Base-by-base conservation (phyloP, 2,113 vertebrate species). In the Brienomyrus longianalis region DNA sequence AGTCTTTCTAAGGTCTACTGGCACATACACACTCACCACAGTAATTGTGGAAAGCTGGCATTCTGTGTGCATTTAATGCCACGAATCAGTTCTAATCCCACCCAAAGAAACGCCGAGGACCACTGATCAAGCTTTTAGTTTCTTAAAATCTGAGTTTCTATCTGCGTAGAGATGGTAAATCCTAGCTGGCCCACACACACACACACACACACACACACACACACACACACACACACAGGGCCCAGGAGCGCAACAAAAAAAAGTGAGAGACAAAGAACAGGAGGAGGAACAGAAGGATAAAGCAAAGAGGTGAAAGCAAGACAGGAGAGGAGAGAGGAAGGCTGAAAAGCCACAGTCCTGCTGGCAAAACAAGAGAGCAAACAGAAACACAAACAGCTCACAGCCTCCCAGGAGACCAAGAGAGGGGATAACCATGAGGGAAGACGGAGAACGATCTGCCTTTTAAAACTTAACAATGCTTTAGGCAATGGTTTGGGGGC, bases 381-480 rank as follows among this genome's bases (percentile, higher is more conserved):
- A 54, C 50, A 87, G 45, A 84, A 56, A 54, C 48, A 51, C 85
- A 52, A 52, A 52, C 85, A 87, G n/a, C 31, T 5, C 27, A 17
- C 27, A 54, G 51, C 50, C 50, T 87, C 85, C 51, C 85, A 35
- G 50, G 85, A 87, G 85, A 87, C 85, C 51, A 7, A 86, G 9
- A 45, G 45, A 23, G 54, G 54, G 56, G 88, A 80, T 3, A 51
- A 52, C 59, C 5, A 43, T 15, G 52, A 62, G 86, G 7, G 15
- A 45, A n/a, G 11, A 59, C 11, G 39, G 77, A 39, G 31, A 88
- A 27, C 50, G 27, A 52, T 5, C 87, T 31, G 52, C 56, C 87
- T 88, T 87, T 87, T 54, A 56, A 87, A 87, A 87, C 51, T 39
- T 56, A 52, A 54, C 85, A 35, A 54, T 27, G 31, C 85, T 54